Evolutionary conservation across 2,113 vertebrate species (phyloP).

Genomic region (Grammomys surdaster): DNA sequence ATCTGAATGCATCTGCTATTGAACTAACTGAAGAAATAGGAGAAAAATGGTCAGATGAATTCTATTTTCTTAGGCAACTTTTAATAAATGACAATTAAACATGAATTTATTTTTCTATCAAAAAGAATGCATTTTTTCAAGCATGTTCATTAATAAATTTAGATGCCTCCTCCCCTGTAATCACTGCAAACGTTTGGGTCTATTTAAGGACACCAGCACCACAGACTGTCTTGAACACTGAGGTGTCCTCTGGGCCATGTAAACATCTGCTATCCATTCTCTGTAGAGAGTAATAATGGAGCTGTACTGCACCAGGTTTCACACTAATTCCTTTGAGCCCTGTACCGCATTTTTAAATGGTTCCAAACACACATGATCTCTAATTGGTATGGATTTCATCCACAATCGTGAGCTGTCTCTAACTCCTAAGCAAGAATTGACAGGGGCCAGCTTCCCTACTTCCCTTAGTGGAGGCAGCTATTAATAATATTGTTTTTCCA

Average conservation of each 20-base stretch:
- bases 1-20: conserved; percentile 63
- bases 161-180: conserved; percentile 57
- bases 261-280: conserved; percentile 75
- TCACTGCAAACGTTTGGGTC: conserved; percentile 73
- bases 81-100: conserved; percentile 73
- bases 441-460: conserved; percentile 74
- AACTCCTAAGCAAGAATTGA: conserved; percentile 78
- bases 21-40: conserved; percentile 47
- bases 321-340: conserved; percentile 75
- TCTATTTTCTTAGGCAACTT: conserved; percentile 68
- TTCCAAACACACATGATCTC: conserved; percentile 70
- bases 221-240: conserved; percentile 55
- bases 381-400: conserved; percentile 72
- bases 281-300: conserved; percentile 78
- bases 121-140: conserved; percentile 75
- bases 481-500: conserved; percentile 84
- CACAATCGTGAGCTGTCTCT: conserved; percentile 56
- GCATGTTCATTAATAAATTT: conserved; percentile 71
- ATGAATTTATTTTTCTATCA: conserved; percentile 71
- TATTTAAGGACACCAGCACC: conserved; percentile 68
- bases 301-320: conserved; percentile 53
- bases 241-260: conserved; percentile 75
- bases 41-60: conserved; percentile 70
- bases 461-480: conserved; percentile 79
- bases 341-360: conserved; percentile 76